phyloP scores from a whole-genome alignment of 2,113 vertebrate species.

The Colaptes auratus region DNA sequence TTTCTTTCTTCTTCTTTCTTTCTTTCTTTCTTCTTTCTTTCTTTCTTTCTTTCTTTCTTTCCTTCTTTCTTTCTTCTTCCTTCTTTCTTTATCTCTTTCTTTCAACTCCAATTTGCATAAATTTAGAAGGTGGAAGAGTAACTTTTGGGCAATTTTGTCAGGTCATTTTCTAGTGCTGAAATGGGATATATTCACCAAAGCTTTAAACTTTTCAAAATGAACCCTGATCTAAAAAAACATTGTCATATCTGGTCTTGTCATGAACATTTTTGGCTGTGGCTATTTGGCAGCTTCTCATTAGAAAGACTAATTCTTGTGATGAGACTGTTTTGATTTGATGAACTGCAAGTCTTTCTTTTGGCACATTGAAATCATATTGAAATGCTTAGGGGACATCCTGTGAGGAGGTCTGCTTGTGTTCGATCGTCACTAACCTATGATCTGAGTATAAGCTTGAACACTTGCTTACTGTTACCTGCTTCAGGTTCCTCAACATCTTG shows the following conservation, averaged over 20 bases:
- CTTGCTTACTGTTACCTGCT: constrained; percentile 37
- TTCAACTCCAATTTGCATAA: neutral
- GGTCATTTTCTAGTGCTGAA: neutral
- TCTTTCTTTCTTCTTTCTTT: too few species aligned
- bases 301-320: neutral
- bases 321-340: neutral
- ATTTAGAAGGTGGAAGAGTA: neutral
- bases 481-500: constrained; percentile 39
- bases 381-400: neutral
- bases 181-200: neutral
- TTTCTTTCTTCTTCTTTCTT: too few species aligned
- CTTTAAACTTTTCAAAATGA: neutral
- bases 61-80: too few species aligned
- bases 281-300: neutral
- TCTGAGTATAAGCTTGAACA: neutral
- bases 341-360: neutral
- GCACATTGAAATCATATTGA: neutral
- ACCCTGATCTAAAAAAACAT: neutral
- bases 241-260: neutral
- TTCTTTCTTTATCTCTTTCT: neutral
- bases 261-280: neutral
- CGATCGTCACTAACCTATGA: neutral
- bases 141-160: neutral
- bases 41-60: too few species aligned
- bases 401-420: neutral